These are phyloP conservation scores for Agraylea sexmaculata DNA, from an alignment of 1,140 invertebrate genomes.

Conservation along the genomic window DNA sequence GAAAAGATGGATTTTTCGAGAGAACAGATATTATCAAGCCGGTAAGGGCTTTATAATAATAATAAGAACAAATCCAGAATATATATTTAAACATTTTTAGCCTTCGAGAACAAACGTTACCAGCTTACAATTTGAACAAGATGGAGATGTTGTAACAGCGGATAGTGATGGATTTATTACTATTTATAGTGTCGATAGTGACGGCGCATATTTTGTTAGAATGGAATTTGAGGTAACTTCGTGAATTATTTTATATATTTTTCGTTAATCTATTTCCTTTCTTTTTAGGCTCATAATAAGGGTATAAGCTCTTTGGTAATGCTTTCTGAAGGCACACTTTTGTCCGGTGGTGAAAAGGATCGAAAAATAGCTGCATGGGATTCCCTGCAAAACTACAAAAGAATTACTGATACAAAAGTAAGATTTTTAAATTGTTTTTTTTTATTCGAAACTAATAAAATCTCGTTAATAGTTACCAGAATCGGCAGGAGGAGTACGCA, in stretches of 20 bases:
- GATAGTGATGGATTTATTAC: slow-evolving; percentile 92
- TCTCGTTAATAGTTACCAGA: slow-evolving; percentile 56
- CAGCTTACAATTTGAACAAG: slow-evolving; percentile 81
- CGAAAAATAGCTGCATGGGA: slow-evolving; percentile 87
- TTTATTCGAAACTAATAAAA: not conserved
- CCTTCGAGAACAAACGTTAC: slow-evolving; percentile 70
- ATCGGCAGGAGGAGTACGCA: slow-evolving; percentile 69
- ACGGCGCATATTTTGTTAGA: slow-evolving; percentile 75
- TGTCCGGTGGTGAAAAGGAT: slow-evolving; percentile 83
- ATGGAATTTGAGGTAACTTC: slow-evolving; percentile 75
- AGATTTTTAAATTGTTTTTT: slow-evolving; percentile 10
- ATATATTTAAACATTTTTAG: slow-evolving; percentile 31
- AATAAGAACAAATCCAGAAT: not conserved
- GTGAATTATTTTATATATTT: slow-evolving; percentile 5
- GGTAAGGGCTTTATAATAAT: slow-evolving; percentile 33
- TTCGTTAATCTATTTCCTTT: slow-evolving; percentile 9
- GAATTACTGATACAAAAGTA: slow-evolving; percentile 81
- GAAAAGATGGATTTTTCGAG: slow-evolving; percentile 81
- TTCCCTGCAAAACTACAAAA: slow-evolving; percentile 78
- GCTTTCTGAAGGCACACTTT: slow-evolving; percentile 76
- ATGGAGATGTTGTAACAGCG: slow-evolving; percentile 87
- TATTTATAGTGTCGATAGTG: slow-evolving; percentile 80
- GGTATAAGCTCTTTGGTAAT: slow-evolving; percentile 76
- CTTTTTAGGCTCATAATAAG: slow-evolving; percentile 62
- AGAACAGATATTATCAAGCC: slow-evolving; percentile 77